Conservation (phyloP, 2,797 vertebrate species). For the Gymnocypris eckloni region DNA sequence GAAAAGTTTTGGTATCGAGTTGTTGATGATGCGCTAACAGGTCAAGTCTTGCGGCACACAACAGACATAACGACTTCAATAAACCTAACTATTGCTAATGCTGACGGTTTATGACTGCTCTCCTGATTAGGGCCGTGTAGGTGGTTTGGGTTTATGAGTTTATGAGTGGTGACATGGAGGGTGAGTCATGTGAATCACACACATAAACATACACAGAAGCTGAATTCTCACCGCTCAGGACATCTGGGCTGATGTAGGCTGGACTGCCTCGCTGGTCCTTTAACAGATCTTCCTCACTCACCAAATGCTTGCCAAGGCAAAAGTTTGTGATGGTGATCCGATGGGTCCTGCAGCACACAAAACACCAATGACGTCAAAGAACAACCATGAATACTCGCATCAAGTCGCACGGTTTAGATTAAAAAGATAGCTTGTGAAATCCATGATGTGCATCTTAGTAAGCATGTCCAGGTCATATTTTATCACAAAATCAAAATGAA, state of each 20-base stretch:
- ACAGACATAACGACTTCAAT: constrained; percentile 38
- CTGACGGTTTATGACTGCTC: constrained; percentile 51
- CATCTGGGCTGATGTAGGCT: constrained; percentile 98
- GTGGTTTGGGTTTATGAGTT: constrained; percentile 36
- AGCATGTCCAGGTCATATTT: neutral
- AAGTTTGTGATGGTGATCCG: constrained; percentile 99
- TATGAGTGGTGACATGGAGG: constrained; percentile 54
- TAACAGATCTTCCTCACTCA: constrained; percentile 96
- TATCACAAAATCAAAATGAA: neutral
- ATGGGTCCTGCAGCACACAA: constrained; percentile 85
- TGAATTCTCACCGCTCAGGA: constrained; percentile 88
- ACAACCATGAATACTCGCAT: neutral
- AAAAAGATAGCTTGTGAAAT: neutral
- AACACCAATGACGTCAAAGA: constrained; percentile 20
- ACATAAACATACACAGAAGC: constrained; percentile 1
- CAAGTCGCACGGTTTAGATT: neutral
- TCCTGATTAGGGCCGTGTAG: constrained; percentile 51
- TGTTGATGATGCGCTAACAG: neutral
- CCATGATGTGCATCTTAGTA: neutral
- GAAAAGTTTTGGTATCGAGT: constrained; percentile 17
- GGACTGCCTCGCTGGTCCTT: constrained; percentile 99
- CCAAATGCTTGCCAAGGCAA: constrained; percentile 98
- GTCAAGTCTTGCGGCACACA: constrained; percentile 21
- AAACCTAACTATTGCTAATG: constrained; percentile 12
- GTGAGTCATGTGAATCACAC: constrained; percentile 43